These are phyloP conservation scores for Oophaga pumilio DNA, from an alignment of 2,113 vertebrate species.

Conservation along the genomic window DNA sequence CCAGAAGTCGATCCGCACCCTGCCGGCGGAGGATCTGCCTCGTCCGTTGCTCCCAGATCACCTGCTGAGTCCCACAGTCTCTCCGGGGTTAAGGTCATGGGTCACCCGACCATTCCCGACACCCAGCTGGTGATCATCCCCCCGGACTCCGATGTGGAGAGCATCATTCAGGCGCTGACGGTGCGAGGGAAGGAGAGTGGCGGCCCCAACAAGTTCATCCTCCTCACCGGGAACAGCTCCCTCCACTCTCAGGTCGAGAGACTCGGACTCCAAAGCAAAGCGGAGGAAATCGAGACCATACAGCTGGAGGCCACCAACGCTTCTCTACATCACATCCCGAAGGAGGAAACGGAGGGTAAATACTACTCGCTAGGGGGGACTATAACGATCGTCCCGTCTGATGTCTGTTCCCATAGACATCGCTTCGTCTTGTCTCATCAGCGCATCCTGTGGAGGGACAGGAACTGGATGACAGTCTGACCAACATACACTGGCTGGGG, in stretches of 20 bases:
- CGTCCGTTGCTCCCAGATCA: background rate
- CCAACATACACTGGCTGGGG: constrained; percentile 90
- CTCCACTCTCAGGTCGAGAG: constrained; percentile 27
- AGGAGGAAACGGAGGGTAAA: background rate
- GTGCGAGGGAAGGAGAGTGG: constrained; percentile 89
- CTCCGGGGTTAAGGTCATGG: constrained; percentile 81
- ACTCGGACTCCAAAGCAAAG: constrained; percentile 43
- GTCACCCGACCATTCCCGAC: constrained; percentile 84
- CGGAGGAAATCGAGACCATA: constrained; percentile 47
- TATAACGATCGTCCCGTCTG: background rate
- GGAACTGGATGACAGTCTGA: constrained; percentile 82
- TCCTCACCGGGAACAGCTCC: constrained; percentile 75
- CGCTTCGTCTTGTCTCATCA: background rate
- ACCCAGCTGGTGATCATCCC: constrained; percentile 89
- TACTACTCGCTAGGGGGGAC: background rate
- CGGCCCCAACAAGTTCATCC: constrained; percentile 92
- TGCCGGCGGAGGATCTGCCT: no score
- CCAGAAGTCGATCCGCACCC: background rate
- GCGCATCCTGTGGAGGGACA: background rate
- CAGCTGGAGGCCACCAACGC: background rate
- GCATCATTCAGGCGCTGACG: constrained; percentile 84
- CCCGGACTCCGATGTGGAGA: constrained; percentile 80
- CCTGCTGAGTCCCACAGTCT: constrained; percentile 64
- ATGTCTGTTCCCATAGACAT: background rate
- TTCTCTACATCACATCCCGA: background rate